Percentiles rank a stretch among this genome's conserved stretches.
These are phyloP conservation scores for Lymantria dispar DNA, from an alignment of 2,888 invertebrate genomes.

Conservation along the genomic window DNA sequence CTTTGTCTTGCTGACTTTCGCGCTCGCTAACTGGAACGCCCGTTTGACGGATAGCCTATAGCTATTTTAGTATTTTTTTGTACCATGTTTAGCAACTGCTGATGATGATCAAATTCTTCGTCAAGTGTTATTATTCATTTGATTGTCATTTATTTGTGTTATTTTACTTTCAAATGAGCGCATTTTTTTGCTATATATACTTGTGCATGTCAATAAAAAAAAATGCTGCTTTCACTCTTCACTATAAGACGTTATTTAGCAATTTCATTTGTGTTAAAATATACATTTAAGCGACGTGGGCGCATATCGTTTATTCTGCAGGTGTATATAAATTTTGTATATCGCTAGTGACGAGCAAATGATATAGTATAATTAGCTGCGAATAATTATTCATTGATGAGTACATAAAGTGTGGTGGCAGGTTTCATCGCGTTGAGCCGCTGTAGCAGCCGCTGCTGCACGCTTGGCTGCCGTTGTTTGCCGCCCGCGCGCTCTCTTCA, in stretches of 20 bases:
- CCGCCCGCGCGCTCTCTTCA: conserved; percentile 57
- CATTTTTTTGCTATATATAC: neutral
- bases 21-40: conserved; percentile 63
- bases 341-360: conserved; percentile 29
- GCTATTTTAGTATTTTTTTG: conserved; percentile 19
- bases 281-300: neutral
- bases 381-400: conserved; percentile 45
- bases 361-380: conserved; percentile 38
- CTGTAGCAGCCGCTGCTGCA: conserved; percentile 70
- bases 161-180: neutral
- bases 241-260: neutral
- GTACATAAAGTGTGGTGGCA: conserved; percentile 45
- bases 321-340: conserved; percentile 35
- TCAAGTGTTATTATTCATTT: conserved; percentile 1
- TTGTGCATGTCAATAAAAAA: neutral
- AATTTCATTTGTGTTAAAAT: neutral
- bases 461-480: conserved; percentile 68
- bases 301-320: conserved; percentile 22
- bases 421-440: conserved; percentile 68
- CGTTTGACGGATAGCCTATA: conserved; percentile 40
- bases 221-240: conserved; percentile 10
- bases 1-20: conserved; percentile 73
- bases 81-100: conserved; percentile 16
- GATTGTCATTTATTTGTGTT: neutral
- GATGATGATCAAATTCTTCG: conserved; percentile 7